Evolutionary conservation across 30 jellyfish, hydroid and myxozoan genomes (phyloP).

Genomic region (Sanderia malayensis): DNA sequence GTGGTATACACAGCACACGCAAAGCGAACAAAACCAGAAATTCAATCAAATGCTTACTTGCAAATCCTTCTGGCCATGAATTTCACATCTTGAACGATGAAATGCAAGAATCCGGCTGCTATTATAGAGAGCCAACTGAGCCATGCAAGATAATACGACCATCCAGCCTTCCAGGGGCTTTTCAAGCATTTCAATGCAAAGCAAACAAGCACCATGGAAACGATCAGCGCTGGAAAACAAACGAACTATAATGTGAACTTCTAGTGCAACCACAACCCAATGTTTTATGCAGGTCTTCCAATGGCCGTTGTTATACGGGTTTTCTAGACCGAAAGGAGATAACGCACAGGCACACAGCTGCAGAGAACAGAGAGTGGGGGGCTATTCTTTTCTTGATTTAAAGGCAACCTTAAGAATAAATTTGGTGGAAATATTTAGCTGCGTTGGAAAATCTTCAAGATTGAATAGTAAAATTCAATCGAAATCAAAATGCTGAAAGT

Average conservation of each 20-base stretch:
- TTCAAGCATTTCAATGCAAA: constrained; percentile 8
- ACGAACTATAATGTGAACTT: background rate
- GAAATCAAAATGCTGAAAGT: background rate
- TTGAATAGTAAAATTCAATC: too few relatives aligned
- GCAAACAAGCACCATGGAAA: constrained; percentile 6
- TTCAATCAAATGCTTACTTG: too few relatives aligned
- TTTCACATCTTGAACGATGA: constrained; percentile 43
- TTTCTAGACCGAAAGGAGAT: background rate
- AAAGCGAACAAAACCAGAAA: too few relatives aligned
- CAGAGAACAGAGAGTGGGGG: too few relatives aligned
- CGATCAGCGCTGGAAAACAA: constrained; percentile 9
- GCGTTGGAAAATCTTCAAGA: too few relatives aligned
- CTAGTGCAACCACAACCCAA: background rate
- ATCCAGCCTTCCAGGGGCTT: constrained; percentile 39
- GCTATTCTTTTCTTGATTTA: too few relatives aligned
- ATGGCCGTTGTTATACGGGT: background rate
- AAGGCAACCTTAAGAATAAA: too few relatives aligned
- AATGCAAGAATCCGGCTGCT: constrained; percentile 21
- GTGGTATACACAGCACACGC: too few relatives aligned
- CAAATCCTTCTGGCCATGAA: constrained; percentile 39
- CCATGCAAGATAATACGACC: constrained; percentile 58
- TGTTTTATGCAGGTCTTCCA: background rate
- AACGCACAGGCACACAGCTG: too few relatives aligned
- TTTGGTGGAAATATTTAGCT: too few relatives aligned
- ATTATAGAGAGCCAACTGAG: constrained; percentile 18